Evolutionary conservation across 30 jellyfish, hydroid and myxozoan genomes (phyloP), one percentile per base, ranked within the genome.

Genomic region (Mastigias papua): DNA sequence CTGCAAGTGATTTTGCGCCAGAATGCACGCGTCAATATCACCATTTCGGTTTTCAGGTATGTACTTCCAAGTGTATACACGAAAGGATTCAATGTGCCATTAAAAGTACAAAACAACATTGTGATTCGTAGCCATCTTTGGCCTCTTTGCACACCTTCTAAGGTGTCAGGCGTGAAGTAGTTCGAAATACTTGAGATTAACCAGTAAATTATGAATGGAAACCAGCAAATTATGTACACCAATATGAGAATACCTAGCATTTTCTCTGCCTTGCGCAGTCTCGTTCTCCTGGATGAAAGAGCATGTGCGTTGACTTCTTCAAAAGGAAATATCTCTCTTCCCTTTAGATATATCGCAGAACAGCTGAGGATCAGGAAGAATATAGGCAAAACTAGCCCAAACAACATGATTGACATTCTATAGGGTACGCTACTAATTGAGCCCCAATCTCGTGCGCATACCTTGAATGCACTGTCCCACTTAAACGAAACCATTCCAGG

Each of bases 151-250:
- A 35, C 65, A 26, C 97, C 98, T 20, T 64, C 87, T 34, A 29
- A 23, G 10, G 88, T 88, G n/a, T 69, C 84, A 19, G 35, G 76
- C 23, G 95, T 54, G 31, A 90, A 86, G 68, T 76, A 88, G 67
- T 48, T 65, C 17, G 97, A 50, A 19, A 90, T 81, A 29, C 91
- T 81, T 32, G 51, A 35, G 23, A 93, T 31, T 7, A 82, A 66
- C 98, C 98, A 93, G 82, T 88, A 93, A 5, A 84, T 21, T 27
- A 64, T 80, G 72, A 93, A 93, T 20, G 98, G 98, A 42, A 88
- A 70, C 98, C 98, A 93, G 76, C 97, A 86, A 19, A 88, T 26
- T 1, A 93, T 32, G 73, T 86, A 85, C 16, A 90, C 88, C 20
- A 87, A 60, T 0, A 93, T 93, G 22, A 93, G 87, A 61, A 88